phyloP scores from a whole-genome alignment of 2,888 invertebrate species.

The Cantharis rustica region DNA sequence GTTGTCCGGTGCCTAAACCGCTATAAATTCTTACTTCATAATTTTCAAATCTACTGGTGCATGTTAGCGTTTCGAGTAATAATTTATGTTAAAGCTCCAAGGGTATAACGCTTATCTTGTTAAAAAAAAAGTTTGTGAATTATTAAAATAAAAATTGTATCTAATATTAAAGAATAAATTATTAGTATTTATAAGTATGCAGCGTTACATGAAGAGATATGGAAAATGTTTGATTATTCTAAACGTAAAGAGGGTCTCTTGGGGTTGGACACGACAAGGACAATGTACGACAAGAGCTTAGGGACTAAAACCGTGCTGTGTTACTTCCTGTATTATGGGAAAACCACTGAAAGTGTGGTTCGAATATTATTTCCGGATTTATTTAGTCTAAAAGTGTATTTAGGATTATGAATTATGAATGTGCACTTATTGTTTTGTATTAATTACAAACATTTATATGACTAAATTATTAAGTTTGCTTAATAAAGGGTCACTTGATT shows the following conservation, averaged over 20 bases:
- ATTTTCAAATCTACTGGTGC: constrained; percentile 28
- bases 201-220: constrained; percentile 21
- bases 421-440: constrained; percentile 24
- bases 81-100: constrained; percentile 16
- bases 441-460: constrained; percentile 18
- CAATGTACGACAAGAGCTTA: constrained; percentile 35
- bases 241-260: constrained; percentile 31
- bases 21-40: constrained; percentile 30
- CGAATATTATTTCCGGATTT: constrained; percentile 38
- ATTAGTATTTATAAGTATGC: neutral
- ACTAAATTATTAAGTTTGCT: neutral
- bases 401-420: constrained; percentile 25
- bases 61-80: constrained; percentile 15
- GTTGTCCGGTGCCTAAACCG: constrained; percentile 26
- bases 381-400: constrained; percentile 30
- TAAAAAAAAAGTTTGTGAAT: neutral
- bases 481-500: neutral
- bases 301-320: constrained; percentile 30
- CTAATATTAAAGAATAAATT: neutral
- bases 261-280: constrained; percentile 32
- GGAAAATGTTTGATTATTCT: constrained; percentile 34
- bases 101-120: neutral
- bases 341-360: constrained; percentile 32
- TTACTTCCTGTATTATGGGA: constrained; percentile 30
- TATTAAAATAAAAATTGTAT: neutral